Base-by-base conservation (phyloP, 30 jellyfish, hydroid and myxozoan genomes). In the Turritopsis dohrnii region DNA sequence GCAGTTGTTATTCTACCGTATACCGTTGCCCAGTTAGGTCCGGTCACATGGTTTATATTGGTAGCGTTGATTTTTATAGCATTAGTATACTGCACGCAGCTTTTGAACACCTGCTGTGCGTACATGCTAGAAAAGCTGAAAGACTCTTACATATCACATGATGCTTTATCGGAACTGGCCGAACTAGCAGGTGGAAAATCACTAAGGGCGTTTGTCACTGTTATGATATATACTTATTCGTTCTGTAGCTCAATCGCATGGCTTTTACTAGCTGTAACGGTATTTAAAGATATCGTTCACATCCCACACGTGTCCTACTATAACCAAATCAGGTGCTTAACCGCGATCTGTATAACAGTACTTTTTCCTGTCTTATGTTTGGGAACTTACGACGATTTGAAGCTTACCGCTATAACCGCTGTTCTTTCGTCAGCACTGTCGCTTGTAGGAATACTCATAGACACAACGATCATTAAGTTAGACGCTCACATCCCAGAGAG, bases 1-100 rank as follows among this genome's bases (percentile, higher is more conserved):
- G 77, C 77, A 7, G 77, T 69, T 69, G 77, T 69, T 69, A 69
- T 69, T 27, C 28, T 69, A 16, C 77, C 77, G 9, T 69, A 69
- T 69, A 69, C 28, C 30, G 28, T 69, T 27, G 28, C 30, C 28
- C 77, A n/a, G 22, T 21, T 69, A 27, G 77, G 77, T 9, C 77
- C 77, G 28, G 30, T 69, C 28, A 69, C 77, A 1, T 69, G 77
- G 31, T n/a, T 69, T 0, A 23, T 69, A 27, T 69, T 69, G 28
- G 30, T 27, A 69, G 31, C 30, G 9, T 16, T 27, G 8, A n/a
- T 69, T 23, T 23, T 69, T 9, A n/a, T 21, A 23, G 77, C 19
- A 69, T 21, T 69, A 21, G 22, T 27, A 69, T 69, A 7, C 77
- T 69, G 77, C 22, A 69, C 22, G 28, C 28, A 69, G 19, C 77